Evolutionary conservation across 2,113 vertebrate species (phyloP).

Genomic region (Anolis carolinensis): DNA sequence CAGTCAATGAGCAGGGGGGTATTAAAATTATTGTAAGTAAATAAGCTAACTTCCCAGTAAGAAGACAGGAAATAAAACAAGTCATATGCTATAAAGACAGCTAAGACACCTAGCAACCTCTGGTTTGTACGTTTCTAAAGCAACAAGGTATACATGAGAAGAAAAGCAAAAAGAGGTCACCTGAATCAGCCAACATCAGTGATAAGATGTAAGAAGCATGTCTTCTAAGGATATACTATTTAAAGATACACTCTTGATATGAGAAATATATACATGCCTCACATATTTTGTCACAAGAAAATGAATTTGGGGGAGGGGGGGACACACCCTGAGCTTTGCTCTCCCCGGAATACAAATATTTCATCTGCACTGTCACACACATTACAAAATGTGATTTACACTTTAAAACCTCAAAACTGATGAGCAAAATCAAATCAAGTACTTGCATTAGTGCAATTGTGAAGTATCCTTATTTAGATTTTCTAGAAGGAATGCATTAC

Average conservation of each 20-base stretch:
- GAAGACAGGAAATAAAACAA: too few species aligned
- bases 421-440: conserved; percentile 11
- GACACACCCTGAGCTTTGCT: background rate
- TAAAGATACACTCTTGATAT: background rate
- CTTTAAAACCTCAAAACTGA: background rate
- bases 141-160: conserved; percentile 9
- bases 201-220: background rate
- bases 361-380: conserved; percentile 48
- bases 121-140: background rate
- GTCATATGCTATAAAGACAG: background rate
- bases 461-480: conserved; percentile 38
- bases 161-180: conserved; percentile 4
- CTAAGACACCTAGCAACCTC: background rate
- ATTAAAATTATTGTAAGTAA: background rate
- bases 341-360: conserved; percentile 44
- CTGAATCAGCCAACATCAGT: background rate
- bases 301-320: background rate
- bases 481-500: conserved; percentile 41
- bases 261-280: background rate
- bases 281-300: background rate
- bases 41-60: too few species aligned
- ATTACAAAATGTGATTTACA: conserved; percentile 30
- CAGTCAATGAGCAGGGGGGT: background rate
- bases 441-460: conserved; percentile 41
- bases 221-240: background rate